Conservation (phyloP, 2,888 invertebrate species). For the Epicampocera succincta region DNA sequence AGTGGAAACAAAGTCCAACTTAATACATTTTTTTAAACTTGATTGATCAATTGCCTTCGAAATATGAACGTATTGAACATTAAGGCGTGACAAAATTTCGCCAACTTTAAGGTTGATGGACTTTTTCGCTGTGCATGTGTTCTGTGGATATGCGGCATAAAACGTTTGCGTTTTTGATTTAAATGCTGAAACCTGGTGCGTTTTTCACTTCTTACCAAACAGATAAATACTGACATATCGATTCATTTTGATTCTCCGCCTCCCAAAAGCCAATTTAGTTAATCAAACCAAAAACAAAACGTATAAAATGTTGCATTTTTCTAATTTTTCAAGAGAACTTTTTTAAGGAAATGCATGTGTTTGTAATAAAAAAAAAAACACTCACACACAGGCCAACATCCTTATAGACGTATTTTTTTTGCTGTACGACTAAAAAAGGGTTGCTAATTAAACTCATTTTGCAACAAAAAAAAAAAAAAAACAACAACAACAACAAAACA, state of each 20-base stretch:
- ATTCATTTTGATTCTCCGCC: slow-evolving; percentile 17
- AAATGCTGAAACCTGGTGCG: too few species aligned
- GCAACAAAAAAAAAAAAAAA: slow-evolving; percentile 36
- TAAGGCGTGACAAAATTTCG: too few species aligned
- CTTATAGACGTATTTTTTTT: background rate
- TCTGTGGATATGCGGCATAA: too few species aligned
- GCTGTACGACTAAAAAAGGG: slow-evolving; percentile 48
- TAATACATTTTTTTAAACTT: too few species aligned
- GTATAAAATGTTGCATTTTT: slow-evolving; percentile 17
- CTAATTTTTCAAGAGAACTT: slow-evolving; percentile 1
- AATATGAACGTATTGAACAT: too few species aligned
- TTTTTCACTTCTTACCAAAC: too few species aligned
- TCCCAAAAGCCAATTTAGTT: background rate
- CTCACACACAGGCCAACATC: background rate
- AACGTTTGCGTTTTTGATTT: too few species aligned
- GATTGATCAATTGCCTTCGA: too few species aligned
- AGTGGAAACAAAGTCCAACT: too few species aligned
- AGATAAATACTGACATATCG: slow-evolving; percentile 1
- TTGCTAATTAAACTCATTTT: slow-evolving; percentile 68
- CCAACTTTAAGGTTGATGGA: too few species aligned
- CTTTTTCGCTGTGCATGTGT: too few species aligned
- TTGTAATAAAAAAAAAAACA: slow-evolving; percentile 55
- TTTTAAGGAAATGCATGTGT: slow-evolving; percentile 53
- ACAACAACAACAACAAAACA: slow-evolving; percentile 2
- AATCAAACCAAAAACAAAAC: slow-evolving; percentile 24